Base-by-base conservation (phyloP, 2,113 vertebrate genomes). In the Protobothrops flavoviridis region DNA sequence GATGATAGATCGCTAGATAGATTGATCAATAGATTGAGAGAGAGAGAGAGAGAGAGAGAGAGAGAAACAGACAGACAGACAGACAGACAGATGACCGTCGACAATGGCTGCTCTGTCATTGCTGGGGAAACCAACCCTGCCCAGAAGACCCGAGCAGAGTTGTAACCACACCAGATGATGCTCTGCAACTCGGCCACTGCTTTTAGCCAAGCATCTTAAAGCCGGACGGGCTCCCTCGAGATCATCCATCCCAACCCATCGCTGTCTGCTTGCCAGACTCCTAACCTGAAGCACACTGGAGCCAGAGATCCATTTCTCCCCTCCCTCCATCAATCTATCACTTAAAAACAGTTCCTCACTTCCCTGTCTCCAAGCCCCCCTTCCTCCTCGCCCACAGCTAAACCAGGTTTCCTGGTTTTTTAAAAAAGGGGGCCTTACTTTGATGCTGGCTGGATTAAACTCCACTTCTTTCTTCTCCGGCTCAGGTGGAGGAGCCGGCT, bases 381-480 rank as follows among this genome's bases (percentile, higher is more conserved):
- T 3, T 2, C 3, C 39, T 24, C 13, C 5, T 45, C 0, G 3
- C 4, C n/a, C 88, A 5, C 55, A 5, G 0, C 1, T 24, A 29
- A 88, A 20, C 9, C 21, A 45, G 15, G 23, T n/a, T 7, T 55
- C 33, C 13, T 12, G 43, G 12, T 57, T 57, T 57, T 2, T 39
- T 11, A 23, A 45, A 90, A 50, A 91, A 43, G 3, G 3, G 4
- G 52, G 94, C 96, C 96, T 0, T 98, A 99, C 99, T 98, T 98
- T 98, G 90, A 99, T 93, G 90, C 98, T 97, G 9, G 98, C 95
- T 2, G 98, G 97, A 95, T 99, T 98, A 91, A 99, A 99, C 15
- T 97, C 98, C 0, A 93, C 93, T 93, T 98, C 98, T 93, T 98
- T 98, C 85, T 95, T 97, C 55, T 98, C 98, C 0, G 98, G 97